Conservation (phyloP, 2,113 vertebrate species). For the Glaucomys volans region DNA sequence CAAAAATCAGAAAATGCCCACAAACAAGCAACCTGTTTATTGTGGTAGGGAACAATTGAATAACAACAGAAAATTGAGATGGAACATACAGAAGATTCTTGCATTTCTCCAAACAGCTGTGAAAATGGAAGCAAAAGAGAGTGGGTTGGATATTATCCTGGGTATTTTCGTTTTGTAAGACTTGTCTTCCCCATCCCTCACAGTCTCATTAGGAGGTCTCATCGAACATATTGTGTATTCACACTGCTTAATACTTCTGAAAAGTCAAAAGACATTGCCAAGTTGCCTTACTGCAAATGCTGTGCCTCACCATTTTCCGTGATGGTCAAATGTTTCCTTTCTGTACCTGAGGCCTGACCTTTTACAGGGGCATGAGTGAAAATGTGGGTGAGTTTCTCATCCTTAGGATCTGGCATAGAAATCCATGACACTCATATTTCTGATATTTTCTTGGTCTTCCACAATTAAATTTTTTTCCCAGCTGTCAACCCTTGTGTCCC, state of each 20-base stretch:
- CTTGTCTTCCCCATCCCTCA: accelerated
- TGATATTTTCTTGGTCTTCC: constrained; percentile 25
- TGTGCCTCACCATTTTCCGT: background rate
- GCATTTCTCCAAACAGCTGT: constrained; percentile 12
- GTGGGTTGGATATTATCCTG: background rate
- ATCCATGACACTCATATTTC: background rate
- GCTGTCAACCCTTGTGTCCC: background rate
- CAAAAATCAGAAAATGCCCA: too few relatives aligned
- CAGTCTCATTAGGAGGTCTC: constrained; percentile 5
- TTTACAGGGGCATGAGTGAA: background rate
- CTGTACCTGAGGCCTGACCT: background rate
- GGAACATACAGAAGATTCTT: background rate
- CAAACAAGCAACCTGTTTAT: background rate
- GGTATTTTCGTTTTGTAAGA: constrained; percentile 30
- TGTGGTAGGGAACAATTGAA: background rate
- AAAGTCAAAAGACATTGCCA: background rate
- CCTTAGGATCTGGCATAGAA: constrained; percentile 4
- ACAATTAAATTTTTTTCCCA: background rate
- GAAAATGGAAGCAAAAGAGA: background rate
- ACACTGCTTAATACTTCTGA: constrained; percentile 6
- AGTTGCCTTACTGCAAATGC: background rate
- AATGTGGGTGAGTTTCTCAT: background rate
- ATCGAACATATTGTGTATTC: background rate
- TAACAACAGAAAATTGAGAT: background rate
- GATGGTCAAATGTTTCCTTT: background rate